Percentiles rank a stretch among this genome's conserved stretches.
These are phyloP conservation scores for Achroia grisella DNA, from an alignment of 1,140 invertebrate species.

Conservation along the genomic window DNA sequence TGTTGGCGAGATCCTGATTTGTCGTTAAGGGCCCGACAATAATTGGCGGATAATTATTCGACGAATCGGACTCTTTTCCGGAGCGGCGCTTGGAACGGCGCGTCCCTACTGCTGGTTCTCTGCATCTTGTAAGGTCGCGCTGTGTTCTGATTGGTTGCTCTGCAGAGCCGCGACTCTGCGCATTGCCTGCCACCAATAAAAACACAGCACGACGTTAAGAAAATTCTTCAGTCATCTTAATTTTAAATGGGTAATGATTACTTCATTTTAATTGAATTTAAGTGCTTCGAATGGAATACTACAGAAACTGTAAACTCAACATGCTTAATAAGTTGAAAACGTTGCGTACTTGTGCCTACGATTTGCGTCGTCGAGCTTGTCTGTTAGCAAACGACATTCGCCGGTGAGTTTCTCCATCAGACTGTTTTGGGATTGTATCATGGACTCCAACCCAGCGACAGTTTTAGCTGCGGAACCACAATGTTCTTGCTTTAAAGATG, in stretches of 20 bases:
- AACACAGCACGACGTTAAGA: conserved; percentile 68
- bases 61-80: conserved; percentile 74
- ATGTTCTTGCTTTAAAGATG: conserved; percentile 42
- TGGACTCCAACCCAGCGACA: conserved; percentile 87
- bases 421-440: conserved; percentile 89
- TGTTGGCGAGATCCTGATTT: conserved; percentile 69
- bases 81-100: conserved; percentile 50
- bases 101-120: conserved; percentile 39
- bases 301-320: conserved; percentile 17
- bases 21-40: conserved; percentile 66
- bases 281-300: conserved; percentile 16
- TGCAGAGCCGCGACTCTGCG: conserved; percentile 67
- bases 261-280: conserved; percentile 12
- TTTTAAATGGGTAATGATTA: conserved; percentile 53
- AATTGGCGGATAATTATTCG: conserved; percentile 75
- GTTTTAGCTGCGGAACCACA: conserved; percentile 82
- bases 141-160: conserved; percentile 73
- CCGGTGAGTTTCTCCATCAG: conserved; percentile 90
- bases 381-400: conserved; percentile 88
- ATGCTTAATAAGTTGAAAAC: conserved; percentile 55
- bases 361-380: conserved; percentile 88
- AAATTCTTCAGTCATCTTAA: conserved; percentile 19
- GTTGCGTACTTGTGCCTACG: conserved; percentile 86
- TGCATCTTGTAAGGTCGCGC: conserved; percentile 57
- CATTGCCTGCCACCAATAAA: conserved; percentile 71